Percentiles rank a stretch among this genome's conserved stretches.
Conservation (phyloP, 2,113 vertebrate species). For the Tupaia chinensis region DNA sequence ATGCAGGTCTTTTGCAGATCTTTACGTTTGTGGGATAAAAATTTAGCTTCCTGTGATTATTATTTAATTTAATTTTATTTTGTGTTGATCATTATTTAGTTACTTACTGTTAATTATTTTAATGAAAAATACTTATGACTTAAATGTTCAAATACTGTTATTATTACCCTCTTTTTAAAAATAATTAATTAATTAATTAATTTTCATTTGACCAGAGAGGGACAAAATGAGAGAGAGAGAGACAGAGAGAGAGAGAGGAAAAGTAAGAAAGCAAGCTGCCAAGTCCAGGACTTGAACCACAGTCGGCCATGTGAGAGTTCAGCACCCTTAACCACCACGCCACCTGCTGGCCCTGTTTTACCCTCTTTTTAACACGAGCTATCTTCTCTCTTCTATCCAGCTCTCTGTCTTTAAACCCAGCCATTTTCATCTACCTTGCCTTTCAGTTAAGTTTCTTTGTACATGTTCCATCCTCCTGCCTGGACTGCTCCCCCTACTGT, state of each 20-base stretch:
- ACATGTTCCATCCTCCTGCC: not conserved
- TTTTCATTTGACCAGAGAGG: too few relatives aligned
- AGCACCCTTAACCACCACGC: too few relatives aligned
- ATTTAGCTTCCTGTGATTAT: not conserved
- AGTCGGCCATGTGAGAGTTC: too few relatives aligned
- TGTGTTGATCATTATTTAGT: too few relatives aligned
- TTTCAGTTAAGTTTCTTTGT: not conserved
- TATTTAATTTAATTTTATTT: not conserved
- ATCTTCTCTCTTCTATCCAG: not conserved
- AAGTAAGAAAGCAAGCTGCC: too few relatives aligned
- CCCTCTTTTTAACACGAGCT: not conserved
- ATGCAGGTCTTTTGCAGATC: not conserved
- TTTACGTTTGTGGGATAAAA: slow-evolving; percentile 20
- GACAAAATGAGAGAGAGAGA: too few relatives aligned
- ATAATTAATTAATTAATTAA: too few relatives aligned
- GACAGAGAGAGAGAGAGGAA: too few relatives aligned
- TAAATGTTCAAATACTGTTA: not conserved
- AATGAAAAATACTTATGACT: not conserved
- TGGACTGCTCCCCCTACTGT: not conserved
- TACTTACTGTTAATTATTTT: too few relatives aligned
- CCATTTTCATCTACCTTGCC: not conserved
- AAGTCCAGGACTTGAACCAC: too few relatives aligned
- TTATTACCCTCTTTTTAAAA: not conserved
- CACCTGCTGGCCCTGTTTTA: too few relatives aligned
- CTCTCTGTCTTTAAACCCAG: not conserved